Base-by-base conservation (phyloP, 2,797 vertebrate genomes). In the Phrynocephalus guinanensis region DNA sequence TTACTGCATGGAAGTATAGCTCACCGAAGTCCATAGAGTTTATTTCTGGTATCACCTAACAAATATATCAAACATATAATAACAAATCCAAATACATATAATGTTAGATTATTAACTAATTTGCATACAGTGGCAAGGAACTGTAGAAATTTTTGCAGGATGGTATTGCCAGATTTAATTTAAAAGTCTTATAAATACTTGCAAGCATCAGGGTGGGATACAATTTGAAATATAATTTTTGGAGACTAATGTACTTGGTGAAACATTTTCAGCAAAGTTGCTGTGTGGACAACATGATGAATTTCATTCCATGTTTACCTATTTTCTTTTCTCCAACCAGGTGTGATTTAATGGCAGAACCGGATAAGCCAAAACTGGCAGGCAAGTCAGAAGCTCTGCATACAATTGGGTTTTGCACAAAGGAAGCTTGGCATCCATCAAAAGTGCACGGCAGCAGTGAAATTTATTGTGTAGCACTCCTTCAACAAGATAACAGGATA, bases 381-480 rank as follows among this genome's bases (percentile, higher is more conserved):
- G 66, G 33, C 78, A 91, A 81, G 83, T 0, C 0, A 85, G 70
- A 24, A 90, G 50, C 44, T 79, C 83, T 44, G 6, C 2, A 48
- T 26, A 86, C 18, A 88, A 10, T n/a, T 88, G 22, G 85, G 1
- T 90, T 3, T 76, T 52, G 79, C 68, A 87, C 90, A 56, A 9
- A 86, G 60, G 18, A 8, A 91, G 71, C 67, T 87, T 88, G 5
- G 52, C 67, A 88, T 66, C 87, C 67, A 85, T 87, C 75, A 90
- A 1, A 6, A 87, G 71, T 84, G 6, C 0, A 26, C 44, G 50
- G 52, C 33, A 89, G 50, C n/a, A 20, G 26, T 84, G 89, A 73
- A 88, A 87, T 89, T 75, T 48, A 85, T 86, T 66, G 10, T 50
- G 26, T 4, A 87, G 9, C 26, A 60, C 52, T 80, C 87, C 38